Percentiles rank a stretch among this genome's conserved stretches.
These are phyloP conservation scores for Agonopterix subpropinquella DNA, from an alignment of 2,888 invertebrate genomes.

Conservation along the genomic window DNA sequence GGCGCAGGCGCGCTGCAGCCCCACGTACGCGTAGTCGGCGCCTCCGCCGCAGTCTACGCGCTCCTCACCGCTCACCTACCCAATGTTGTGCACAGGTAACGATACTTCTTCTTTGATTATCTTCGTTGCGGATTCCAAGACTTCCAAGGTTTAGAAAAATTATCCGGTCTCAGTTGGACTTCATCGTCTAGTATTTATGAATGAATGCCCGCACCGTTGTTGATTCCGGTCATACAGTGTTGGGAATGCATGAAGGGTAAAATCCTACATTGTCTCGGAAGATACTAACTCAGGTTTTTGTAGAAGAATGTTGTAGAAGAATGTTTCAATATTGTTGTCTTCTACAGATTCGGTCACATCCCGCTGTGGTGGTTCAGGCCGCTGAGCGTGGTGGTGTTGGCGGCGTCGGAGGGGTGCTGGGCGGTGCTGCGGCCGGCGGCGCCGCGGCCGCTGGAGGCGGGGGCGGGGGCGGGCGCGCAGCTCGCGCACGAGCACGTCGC, in stretches of 20 bases:
- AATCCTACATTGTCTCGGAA: too few species aligned
- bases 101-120: neutral
- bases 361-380: slow-evolving; percentile 73
- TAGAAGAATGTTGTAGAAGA: too few species aligned
- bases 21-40: slow-evolving; percentile 86
- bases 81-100: slow-evolving; percentile 80
- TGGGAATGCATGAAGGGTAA: too few species aligned
- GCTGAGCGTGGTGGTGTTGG: slow-evolving; percentile 77
- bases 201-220: too few species aligned
- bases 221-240: too few species aligned
- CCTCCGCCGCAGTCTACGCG: slow-evolving; percentile 94
- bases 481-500: slow-evolving; percentile 61
- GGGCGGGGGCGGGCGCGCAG: slow-evolving; percentile 13
- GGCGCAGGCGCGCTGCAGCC: slow-evolving; percentile 86
- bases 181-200: too few species aligned
- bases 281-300: too few species aligned
- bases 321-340: neutral
- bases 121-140: neutral
- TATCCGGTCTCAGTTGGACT: neutral
- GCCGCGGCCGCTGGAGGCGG: slow-evolving; percentile 7
- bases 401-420: slow-evolving; percentile 76
- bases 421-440: slow-evolving; percentile 34
- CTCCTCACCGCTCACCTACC: slow-evolving; percentile 90
- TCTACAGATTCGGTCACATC: slow-evolving; percentile 52
- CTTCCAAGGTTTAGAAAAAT: neutral